Evolutionary conservation across 2,888 invertebrate genomes (phyloP), one percentile per base, ranked within the genome.

Genomic region (Emmelina monodactyla): DNA sequence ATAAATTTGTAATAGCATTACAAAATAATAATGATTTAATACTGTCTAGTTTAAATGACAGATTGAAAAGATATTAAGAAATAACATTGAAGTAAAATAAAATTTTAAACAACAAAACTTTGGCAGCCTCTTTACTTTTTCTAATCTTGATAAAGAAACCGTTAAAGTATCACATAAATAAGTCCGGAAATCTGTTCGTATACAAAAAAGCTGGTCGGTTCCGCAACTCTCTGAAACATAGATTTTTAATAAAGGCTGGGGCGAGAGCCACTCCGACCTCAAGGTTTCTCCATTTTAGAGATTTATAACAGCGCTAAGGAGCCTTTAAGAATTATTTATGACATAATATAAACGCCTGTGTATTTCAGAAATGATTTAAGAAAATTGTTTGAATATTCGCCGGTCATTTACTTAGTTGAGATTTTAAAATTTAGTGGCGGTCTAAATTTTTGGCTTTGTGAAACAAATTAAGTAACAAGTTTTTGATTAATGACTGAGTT

Each of bases 281-380:
- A 16, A 28, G 34, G 37, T 29, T 37, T 37, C 40, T 39, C 39
- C 30, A 32, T 35, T 28, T 35, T 36, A 16, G 28, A 43, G 43
- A 43, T 43, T 43, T 43, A 43, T 43, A 39, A 38, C 39, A 34
- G 29, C 9, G 39, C 39, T 39, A 43, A 41, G 37, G 16, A 41
- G 43, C 40, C 41, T 41, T 43, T 31, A 22, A 34, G 38, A 40
- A 43, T 37, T 41, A 43, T 43, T 43, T 43, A 43, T 36, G 35
- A 32, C 14, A 35, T 29, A 15, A 25, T 25, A 25, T 25, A 25
- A 25, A 11, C 25, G 25, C 25, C 11, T 25, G 25, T 25, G 11
- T 25, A 25, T 25, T 25, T 25, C 11, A n/a, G 25, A 25, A 25
- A 25, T 25, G 25, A 25, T 25, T 4, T 25, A 25, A 11, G 3